These are phyloP conservation scores for Benthosema pterotum DNA, from an alignment of 2,797 vertebrate species.

Conservation along the genomic window DNA sequence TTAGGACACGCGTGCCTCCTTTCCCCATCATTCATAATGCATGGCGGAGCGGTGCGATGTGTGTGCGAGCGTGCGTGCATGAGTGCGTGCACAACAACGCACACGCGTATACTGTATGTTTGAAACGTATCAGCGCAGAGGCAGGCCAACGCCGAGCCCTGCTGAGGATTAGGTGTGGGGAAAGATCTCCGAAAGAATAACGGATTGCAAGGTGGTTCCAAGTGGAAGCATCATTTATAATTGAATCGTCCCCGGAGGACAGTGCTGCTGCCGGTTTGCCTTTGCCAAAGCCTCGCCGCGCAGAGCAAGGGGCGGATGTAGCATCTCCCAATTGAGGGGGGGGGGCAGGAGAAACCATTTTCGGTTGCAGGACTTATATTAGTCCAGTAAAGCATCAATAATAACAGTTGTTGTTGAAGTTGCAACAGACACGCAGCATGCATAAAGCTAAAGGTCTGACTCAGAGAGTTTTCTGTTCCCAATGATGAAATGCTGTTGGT, in stretches of 20 bases:
- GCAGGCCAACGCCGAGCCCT: constrained; percentile 61
- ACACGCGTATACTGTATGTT: too few relatives aligned
- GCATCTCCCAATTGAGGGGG: too few relatives aligned
- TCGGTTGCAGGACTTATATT: too few relatives aligned
- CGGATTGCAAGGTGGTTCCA: constrained; percentile 76
- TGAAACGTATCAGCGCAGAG: constrained; percentile 60
- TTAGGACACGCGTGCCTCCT: constrained; percentile 68
- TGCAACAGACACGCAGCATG: too few relatives aligned
- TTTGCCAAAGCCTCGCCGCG: constrained; percentile 64
- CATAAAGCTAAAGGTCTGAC: too few relatives aligned
- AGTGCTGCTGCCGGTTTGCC: constrained; percentile 62
- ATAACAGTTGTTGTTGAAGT: too few relatives aligned
- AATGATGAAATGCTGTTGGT: too few relatives aligned
- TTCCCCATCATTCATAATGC: constrained; percentile 71
- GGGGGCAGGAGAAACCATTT: too few relatives aligned
- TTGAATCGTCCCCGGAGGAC: constrained; percentile 76
- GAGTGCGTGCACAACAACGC: too few relatives aligned
- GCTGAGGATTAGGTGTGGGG: constrained; percentile 73
- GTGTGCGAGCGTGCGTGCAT: constrained; percentile 8
- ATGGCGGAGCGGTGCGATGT: constrained; percentile 39
- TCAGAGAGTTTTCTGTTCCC: too few relatives aligned
- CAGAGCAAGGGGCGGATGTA: too few relatives aligned
- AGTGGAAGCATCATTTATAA: constrained; percentile 82
- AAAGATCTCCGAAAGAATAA: constrained; percentile 74
- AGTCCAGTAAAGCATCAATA: too few relatives aligned